Base-by-base conservation (phyloP, 2,797 vertebrate genomes). In the Synanceia verrucosa region DNA sequence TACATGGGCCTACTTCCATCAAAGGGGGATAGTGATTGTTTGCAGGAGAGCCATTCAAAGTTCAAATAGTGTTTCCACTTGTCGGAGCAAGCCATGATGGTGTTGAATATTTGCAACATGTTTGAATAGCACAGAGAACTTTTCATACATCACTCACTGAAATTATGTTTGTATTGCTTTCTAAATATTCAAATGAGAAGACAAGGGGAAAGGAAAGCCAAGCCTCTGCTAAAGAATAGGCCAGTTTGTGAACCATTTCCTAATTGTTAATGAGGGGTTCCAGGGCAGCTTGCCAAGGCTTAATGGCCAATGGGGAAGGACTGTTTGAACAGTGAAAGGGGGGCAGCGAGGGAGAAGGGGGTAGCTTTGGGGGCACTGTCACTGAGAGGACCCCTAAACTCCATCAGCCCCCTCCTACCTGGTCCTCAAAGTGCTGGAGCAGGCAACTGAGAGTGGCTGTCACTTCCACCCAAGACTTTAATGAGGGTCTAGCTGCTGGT, bases 171-270 rank as follows among this genome's bases (percentile, higher is more conserved):
- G 75, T 86, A 79, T 87, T 83, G 89, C 89, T 88, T 24, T 90
- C 93, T 94, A 92, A 96, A 95, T 93, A 93, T 94, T 94, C 90
- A 95, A 91, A 91, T 94, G 92, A 90, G 88, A 78, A 89, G 78
- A 92, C 86, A 89, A 92, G 86, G 65, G 68, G 73, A 88, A n/a
- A 86, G 83, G 85, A 91, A 92, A 94, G 92, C 67, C 73, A 93
- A 94, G 94, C 93, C 91, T 94, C 91, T 83, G 83, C 87, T 88
- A 78, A 88, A 95, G 95, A 96, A 89, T 92, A 71, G 94, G 83
- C 77, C 77, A 86, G 92, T 93, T 95, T 94, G 94, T 96, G 96
- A 95, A 96, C 94, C 95, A 95, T 96, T 97, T 95, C 94, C 93
- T 94, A 94, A 93, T 94, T 94, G 94, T 95, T 91, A 90, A 94